Conservation (phyloP, 2,113 vertebrate species). For the Myrmophylax atrothorax region DNA sequence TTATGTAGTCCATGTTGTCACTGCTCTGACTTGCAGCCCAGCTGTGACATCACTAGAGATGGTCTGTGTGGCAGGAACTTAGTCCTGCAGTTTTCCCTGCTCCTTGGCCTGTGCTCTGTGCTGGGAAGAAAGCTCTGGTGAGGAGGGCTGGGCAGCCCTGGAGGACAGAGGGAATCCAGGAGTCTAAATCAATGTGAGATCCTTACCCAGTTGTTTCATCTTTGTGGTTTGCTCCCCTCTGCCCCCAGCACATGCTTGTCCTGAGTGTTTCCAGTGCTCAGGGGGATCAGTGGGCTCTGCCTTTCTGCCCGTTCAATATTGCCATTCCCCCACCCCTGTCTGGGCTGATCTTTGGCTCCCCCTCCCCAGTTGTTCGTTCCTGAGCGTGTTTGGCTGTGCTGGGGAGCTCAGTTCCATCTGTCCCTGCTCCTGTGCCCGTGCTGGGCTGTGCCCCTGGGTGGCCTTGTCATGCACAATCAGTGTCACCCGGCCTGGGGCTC, state of each 20-base stretch:
- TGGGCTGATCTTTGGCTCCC: neutral
- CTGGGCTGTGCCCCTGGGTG: slow-evolving; percentile 64
- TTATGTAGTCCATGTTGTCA: neutral
- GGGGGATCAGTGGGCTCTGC: neutral
- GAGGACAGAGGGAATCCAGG: neutral
- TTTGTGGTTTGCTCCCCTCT: neutral
- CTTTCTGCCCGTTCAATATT: neutral
- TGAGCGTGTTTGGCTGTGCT: slow-evolving; percentile 5
- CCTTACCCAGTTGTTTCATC: neutral
- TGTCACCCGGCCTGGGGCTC: slow-evolving; percentile 23
- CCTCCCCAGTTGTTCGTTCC: neutral
- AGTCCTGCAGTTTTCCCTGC: neutral
- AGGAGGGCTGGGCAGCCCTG: neutral
- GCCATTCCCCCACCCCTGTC: neutral
- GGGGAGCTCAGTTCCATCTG: slow-evolving; percentile 30
- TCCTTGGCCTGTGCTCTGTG: neutral
- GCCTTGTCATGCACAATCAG: slow-evolving; percentile 61
- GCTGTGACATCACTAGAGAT: neutral
- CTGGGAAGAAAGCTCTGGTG: neutral
- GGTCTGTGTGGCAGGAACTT: neutral
- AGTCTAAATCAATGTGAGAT: neutral
- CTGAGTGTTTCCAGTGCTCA: neutral
- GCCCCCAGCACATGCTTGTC: neutral
- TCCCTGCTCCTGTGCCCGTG: slow-evolving; percentile 47
- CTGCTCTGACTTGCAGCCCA: neutral